Evolutionary conservation across 2,888 invertebrate genomes (phyloP).

Genomic region (Eilema depressum): DNA sequence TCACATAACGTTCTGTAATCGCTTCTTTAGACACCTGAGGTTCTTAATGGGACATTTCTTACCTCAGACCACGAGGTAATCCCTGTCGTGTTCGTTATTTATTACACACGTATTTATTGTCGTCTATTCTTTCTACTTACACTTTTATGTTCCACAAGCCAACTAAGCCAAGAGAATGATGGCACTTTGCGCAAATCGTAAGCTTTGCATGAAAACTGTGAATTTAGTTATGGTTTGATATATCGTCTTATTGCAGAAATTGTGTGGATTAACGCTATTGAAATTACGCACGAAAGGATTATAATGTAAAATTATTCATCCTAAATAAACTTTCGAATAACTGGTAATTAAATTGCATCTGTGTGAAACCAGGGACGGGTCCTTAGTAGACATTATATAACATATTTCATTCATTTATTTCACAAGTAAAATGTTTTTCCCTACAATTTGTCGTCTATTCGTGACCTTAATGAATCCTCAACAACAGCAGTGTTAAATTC

Average conservation of each 20-base stretch:
- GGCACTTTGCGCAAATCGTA: not conserved
- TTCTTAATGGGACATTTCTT: conserved; percentile 10
- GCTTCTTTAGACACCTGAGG: not conserved
- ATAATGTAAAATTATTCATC: too few relatives aligned
- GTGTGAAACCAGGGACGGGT: not conserved
- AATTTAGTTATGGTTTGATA: not conserved
- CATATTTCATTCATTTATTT: not conserved
- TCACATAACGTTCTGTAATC: not conserved
- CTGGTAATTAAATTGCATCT: not conserved
- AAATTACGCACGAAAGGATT: too few relatives aligned
- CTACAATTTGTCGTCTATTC: conserved; percentile 5
- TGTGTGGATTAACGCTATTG: too few relatives aligned
- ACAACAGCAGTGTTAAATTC: conserved; percentile 58
- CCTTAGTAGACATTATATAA: not conserved
- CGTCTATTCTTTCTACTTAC: conserved; percentile 5
- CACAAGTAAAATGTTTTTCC: not conserved
- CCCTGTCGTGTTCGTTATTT: conserved; percentile 13
- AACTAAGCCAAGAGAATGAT: conserved; percentile 2
- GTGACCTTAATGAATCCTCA: conserved; percentile 60
- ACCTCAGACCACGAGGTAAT: not conserved
- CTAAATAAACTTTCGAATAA: not conserved
- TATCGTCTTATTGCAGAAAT: too few relatives aligned
- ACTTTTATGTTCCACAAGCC: not conserved
- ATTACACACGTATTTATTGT: conserved; percentile 11
- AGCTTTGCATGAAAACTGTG: not conserved